These are phyloP conservation scores for Solenodon paradoxus DNA, from an alignment of 2,113 vertebrate species.

Conservation along the genomic window DNA sequence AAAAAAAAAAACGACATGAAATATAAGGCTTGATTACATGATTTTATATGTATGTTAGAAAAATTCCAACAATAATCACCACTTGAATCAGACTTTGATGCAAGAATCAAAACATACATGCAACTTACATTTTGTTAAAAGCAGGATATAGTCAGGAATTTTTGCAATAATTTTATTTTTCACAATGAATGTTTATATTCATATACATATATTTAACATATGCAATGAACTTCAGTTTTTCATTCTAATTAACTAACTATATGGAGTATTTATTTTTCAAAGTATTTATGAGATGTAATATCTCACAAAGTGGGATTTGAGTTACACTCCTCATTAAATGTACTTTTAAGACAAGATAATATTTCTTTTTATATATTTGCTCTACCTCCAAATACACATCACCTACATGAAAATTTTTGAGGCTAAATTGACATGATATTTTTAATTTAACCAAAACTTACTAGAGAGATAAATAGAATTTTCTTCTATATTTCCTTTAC, in stretches of 20 bases:
- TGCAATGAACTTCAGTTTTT: not conserved
- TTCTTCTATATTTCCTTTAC: no score
- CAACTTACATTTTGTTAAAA: not conserved
- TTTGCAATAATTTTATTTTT: not conserved
- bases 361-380: not conserved
- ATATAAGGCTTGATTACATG: not conserved
- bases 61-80: not conserved
- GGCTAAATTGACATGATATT: not conserved
- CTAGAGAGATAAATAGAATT: no score
- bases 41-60: not conserved
- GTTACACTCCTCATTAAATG: not conserved
- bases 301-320: not conserved
- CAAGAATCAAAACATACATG: not conserved
- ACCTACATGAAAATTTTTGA: not conserved
- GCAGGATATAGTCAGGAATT: not conserved
- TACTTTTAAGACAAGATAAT: not conserved
- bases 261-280: not conserved
- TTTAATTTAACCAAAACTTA: no score
- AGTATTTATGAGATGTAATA: not conserved
- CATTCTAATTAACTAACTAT: not conserved
- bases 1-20: not conserved
- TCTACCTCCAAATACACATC: not conserved
- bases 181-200: not conserved
- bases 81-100: not conserved
- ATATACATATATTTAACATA: not conserved